Percentiles rank a stretch among this genome's conserved stretches.
Conservation (phyloP, 1,140 invertebrate species). For the Nomia melanderi region DNA sequence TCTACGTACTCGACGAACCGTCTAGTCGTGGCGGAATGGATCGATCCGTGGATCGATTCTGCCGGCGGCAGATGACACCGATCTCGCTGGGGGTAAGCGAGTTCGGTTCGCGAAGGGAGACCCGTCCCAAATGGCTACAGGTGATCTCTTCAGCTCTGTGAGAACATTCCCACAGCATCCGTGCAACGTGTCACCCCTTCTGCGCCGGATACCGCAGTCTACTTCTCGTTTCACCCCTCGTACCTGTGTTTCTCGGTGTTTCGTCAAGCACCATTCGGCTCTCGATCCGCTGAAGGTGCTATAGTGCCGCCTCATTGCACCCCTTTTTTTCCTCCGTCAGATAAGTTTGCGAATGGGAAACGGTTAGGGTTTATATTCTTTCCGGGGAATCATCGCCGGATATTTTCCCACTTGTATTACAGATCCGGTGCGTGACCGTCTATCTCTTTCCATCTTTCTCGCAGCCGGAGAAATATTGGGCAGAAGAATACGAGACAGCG, state of each 20-base stretch:
- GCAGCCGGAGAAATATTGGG: slow-evolving; percentile 51
- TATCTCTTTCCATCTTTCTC: not conserved
- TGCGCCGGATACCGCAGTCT: slow-evolving; percentile 51
- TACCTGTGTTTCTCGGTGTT: slow-evolving; percentile 35
- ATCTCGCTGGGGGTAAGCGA: slow-evolving; percentile 54
- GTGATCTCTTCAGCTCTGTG: slow-evolving; percentile 74
- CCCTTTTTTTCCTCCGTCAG: slow-evolving; percentile 49
- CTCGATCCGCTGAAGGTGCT: slow-evolving; percentile 61
- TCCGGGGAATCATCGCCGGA: slow-evolving; percentile 56
- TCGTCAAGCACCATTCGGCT: slow-evolving; percentile 41
- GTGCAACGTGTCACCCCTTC: slow-evolving; percentile 70
- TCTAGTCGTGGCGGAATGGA: slow-evolving; percentile 2
- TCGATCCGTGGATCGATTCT: slow-evolving; percentile 9
- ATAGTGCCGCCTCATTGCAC: slow-evolving; percentile 37
- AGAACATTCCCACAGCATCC: slow-evolving; percentile 79
- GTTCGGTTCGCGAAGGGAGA: slow-evolving; percentile 28
- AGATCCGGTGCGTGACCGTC: slow-evolving; percentile 14
- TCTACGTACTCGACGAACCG: not conserved
- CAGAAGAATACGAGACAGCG: slow-evolving; percentile 60
- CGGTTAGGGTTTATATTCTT: slow-evolving; percentile 75
- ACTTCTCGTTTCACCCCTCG: slow-evolving; percentile 43
- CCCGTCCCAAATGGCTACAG: slow-evolving; percentile 67
- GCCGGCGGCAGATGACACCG: slow-evolving; percentile 49
- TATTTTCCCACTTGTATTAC: slow-evolving; percentile 20
- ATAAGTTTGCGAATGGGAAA: slow-evolving; percentile 73